A percentile compares a stretch with the other conserved stretches of the same genome.
Evolutionary conservation across 2,113 vertebrate species (phyloP).

Genomic region (Nerophis ophidion): DNA sequence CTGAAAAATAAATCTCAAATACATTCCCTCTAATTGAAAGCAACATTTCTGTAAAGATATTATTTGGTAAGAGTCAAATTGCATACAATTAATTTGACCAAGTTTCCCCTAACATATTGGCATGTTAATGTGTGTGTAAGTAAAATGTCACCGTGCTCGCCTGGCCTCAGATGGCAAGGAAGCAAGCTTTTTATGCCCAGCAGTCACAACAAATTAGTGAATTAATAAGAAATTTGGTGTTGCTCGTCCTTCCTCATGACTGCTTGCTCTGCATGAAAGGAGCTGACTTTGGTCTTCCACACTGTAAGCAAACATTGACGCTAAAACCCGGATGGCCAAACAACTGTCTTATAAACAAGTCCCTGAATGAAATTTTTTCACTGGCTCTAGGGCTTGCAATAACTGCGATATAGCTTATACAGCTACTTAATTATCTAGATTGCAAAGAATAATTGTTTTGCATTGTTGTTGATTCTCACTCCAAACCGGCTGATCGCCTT

Average conservation of each 20-base stretch:
- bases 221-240: conserved; percentile 79
- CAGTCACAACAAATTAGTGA: conserved; percentile 74
- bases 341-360: conserved; percentile 6
- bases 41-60: background rate
- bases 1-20: no score
- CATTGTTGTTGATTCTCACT: background rate
- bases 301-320: conserved; percentile 37
- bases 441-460: no score
- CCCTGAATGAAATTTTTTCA: conserved; percentile 4
- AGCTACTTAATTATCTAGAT: background rate
- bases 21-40: no score
- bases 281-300: conserved; percentile 50
- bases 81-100: background rate
- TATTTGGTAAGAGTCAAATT: no score
- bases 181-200: conserved; percentile 72
- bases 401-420: background rate
- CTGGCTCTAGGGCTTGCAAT: conserved; percentile 5
- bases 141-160: conserved; percentile 50
- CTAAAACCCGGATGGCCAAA: conserved; percentile 46
- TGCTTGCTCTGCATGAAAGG: conserved; percentile 66
- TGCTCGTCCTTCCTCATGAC: conserved; percentile 71
- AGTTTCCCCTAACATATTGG: conserved; percentile 9
- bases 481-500: background rate
- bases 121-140: conserved; percentile 40
- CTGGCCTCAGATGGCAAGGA: conserved; percentile 75